Percentiles rank a stretch among this genome's conserved stretches.
phyloP scores from a whole-genome alignment of 2,888 invertebrate genomes.

The Drosophila kuntzei region DNA sequence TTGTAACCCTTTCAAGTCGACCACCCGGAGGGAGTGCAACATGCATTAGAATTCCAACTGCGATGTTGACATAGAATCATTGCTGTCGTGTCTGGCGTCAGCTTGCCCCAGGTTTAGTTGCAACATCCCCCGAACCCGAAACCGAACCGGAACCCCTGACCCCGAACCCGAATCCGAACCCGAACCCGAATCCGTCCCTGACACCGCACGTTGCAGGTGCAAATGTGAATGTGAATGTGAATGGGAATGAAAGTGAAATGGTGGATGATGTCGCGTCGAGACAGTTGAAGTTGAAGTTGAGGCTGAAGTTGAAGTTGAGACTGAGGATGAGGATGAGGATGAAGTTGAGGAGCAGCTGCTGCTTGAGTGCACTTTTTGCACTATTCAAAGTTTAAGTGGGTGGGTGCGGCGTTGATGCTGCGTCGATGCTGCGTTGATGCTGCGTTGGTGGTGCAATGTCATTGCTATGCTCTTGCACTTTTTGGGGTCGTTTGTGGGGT shows the following conservation, averaged over 20 bases:
- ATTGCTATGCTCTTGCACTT: slow-evolving; percentile 45
- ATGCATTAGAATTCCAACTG: slow-evolving; percentile 57
- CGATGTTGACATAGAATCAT: slow-evolving; percentile 76
- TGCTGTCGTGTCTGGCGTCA: slow-evolving; percentile 29
- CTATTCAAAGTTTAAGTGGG: slow-evolving; percentile 70
- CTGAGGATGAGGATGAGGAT: slow-evolving; percentile 6
- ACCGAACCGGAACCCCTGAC: not conserved
- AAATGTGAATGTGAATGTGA: too few relatives aligned
- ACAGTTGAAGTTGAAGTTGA: not conserved
- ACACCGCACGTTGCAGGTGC: slow-evolving; percentile 60
- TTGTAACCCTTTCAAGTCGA: slow-evolving; percentile 52
- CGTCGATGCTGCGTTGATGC: slow-evolving; percentile 8
- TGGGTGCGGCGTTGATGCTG: slow-evolving; percentile 12
- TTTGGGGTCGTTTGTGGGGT: slow-evolving; percentile 48
- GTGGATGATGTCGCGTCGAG: slow-evolving; percentile 58
- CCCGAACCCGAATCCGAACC: too few relatives aligned
- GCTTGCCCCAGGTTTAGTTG: slow-evolving; percentile 52
- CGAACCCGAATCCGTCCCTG: not conserved
- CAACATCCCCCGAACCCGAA: slow-evolving; percentile 31
- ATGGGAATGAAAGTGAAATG: slow-evolving; percentile 74
- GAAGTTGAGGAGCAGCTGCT: slow-evolving; percentile 36
- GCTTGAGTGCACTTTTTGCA: slow-evolving; percentile 81
- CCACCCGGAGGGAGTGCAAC: slow-evolving; percentile 34
- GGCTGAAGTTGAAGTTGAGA: not conserved
- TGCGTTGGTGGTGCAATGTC: slow-evolving; percentile 51